A percentile compares a stretch with the other conserved stretches of the same genome.
Conservation (phyloP, 1,140 invertebrate genomes). For the Eubasilissa regina region DNA sequence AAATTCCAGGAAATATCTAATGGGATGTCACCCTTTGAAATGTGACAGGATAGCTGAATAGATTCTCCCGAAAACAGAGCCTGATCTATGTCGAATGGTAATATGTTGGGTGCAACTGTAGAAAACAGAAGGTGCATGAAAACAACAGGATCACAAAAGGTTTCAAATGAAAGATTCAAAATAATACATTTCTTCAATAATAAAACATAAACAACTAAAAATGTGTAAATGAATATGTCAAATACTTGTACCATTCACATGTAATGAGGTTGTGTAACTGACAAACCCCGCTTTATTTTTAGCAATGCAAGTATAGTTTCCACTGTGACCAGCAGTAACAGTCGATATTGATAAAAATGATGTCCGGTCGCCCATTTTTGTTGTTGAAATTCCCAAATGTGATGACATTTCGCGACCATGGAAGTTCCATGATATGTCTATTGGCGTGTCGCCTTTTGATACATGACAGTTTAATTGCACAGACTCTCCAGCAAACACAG, state of each 20-base stretch:
- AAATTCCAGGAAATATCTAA: conserved; percentile 76
- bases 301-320: too few relatives aligned
- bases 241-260: too few relatives aligned
- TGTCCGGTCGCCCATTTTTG: conserved; percentile 81
- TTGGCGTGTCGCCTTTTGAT: conserved; percentile 82
- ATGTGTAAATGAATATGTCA: too few relatives aligned
- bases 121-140: conserved; percentile 55
- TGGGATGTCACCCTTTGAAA: conserved; percentile 78
- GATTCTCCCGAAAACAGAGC: conserved; percentile 78
- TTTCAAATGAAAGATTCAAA: too few relatives aligned
- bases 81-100: conserved; percentile 75
- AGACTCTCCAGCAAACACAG: conserved; percentile 80
- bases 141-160: too few relatives aligned
- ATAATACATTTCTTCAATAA: not conserved
- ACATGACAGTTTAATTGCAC: conserved; percentile 83
- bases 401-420: conserved; percentile 72
- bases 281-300: conserved; percentile 82
- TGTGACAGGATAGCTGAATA: conserved; percentile 75
- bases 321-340: conserved; percentile 72
- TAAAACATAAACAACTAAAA: too few relatives aligned
- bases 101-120: conserved; percentile 78
- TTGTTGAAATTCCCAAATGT: conserved; percentile 80
- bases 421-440: conserved; percentile 84
- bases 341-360: conserved; percentile 74
- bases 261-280: conserved; percentile 80